A percentile compares a stretch with the other conserved stretches of the same genome.
phyloP scores from a whole-genome alignment of 2,797 vertebrate genomes.

The Scarus forsteni region DNA sequence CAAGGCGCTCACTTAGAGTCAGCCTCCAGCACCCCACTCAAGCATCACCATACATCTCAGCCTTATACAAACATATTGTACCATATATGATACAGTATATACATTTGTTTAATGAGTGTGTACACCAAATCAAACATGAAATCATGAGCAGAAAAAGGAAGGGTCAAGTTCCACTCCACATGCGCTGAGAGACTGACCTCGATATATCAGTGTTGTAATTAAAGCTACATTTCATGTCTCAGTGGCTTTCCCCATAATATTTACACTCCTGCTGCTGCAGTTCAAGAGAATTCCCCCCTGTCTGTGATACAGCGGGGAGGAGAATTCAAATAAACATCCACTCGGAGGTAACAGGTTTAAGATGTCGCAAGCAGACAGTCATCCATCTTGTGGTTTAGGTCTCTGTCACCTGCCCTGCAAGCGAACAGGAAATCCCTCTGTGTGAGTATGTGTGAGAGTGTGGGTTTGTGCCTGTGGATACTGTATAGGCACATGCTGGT shows the following conservation, averaged over 20 bases:
- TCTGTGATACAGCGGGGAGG: constrained; percentile 73
- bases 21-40: constrained; percentile 26
- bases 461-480: not conserved
- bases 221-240: constrained; percentile 85
- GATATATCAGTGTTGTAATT: constrained; percentile 83
- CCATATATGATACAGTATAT: constrained; percentile 69
- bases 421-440: constrained; percentile 44
- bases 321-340: constrained; percentile 85
- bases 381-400: constrained; percentile 77
- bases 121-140: constrained; percentile 73
- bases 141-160: constrained; percentile 65
- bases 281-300: constrained; percentile 75
- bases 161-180: constrained; percentile 69
- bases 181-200: constrained; percentile 68
- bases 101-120: constrained; percentile 73
- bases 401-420: constrained; percentile 70
- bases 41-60: constrained; percentile 49
- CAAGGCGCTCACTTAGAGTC: constrained; percentile 22
- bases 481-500: constrained; percentile 7
- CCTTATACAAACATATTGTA: constrained; percentile 70
- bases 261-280: constrained; percentile 77
- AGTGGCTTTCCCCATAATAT: constrained; percentile 82
- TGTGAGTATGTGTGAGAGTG: constrained; percentile 10
- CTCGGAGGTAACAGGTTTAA: constrained; percentile 85
- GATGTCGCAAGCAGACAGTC: constrained; percentile 80